Conservation (phyloP, 2,888 invertebrate genomes). For the Tetramorium bicarinatum region DNA sequence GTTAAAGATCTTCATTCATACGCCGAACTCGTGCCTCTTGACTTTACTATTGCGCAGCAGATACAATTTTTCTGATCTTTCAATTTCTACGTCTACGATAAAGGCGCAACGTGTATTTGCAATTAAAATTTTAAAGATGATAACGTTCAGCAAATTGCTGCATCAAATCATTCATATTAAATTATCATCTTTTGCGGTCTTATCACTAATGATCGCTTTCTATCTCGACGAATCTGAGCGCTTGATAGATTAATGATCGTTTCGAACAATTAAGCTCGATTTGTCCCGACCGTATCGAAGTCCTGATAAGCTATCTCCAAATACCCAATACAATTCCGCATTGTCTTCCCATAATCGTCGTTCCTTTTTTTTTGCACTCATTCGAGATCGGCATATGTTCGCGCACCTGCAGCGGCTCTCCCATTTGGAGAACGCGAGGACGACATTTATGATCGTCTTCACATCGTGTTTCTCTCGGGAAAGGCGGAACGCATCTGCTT, state of each 20-base stretch:
- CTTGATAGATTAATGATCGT: background rate
- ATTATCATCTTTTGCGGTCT: background rate
- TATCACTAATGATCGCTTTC: conserved; percentile 12
- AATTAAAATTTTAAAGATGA: conserved; percentile 11
- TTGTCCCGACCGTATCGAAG: background rate
- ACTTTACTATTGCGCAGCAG: background rate
- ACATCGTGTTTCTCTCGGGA: background rate
- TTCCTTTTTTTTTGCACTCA: background rate
- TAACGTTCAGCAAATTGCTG: background rate
- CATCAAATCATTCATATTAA: background rate
- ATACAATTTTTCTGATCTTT: background rate
- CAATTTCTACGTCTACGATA: conserved; percentile 5
- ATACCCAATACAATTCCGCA: background rate
- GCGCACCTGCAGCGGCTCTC: conserved; percentile 16
- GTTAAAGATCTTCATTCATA: background rate
- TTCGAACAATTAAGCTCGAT: conserved; percentile 24
- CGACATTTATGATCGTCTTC: conserved; percentile 22
- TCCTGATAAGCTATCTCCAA: conserved; percentile 13
- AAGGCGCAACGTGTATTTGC: conserved; percentile 5
- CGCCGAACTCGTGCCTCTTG: background rate
- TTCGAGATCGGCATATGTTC: conserved; percentile 29
- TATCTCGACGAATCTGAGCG: conserved; percentile 14
- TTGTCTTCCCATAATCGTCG: background rate
- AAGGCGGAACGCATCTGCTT: conserved; percentile 70
- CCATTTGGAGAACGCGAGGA: background rate